A percentile compares a stretch with the other conserved stretches of the same genome.
Conservation (phyloP, 2,888 invertebrate genomes). For the Drosophila helvetica region DNA sequence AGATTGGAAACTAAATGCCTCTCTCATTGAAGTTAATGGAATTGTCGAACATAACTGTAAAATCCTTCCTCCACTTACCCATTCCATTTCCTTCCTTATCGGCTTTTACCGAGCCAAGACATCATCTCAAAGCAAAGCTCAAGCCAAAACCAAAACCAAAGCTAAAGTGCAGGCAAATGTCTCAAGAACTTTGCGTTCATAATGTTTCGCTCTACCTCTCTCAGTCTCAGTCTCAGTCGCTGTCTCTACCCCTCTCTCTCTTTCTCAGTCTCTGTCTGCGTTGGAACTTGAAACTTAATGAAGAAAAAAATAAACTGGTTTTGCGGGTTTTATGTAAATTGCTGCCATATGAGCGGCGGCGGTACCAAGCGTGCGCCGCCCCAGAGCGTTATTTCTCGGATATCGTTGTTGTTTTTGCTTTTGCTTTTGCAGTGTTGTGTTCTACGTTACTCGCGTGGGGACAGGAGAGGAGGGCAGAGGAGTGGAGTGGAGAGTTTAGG, state of each 20-base stretch:
- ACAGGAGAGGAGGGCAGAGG: background rate
- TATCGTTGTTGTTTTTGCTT: constrained; percentile 25
- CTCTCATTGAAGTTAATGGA: background rate
- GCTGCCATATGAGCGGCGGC: constrained; percentile 64
- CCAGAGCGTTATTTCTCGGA: constrained; percentile 57
- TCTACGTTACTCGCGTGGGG: constrained; percentile 15
- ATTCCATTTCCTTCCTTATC: background rate
- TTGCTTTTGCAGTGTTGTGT: constrained; percentile 40
- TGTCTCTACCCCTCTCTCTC: constrained; percentile 37
- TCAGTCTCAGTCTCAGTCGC: constrained; percentile 33
- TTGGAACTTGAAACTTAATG: constrained; percentile 51
- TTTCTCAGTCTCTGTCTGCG: constrained; percentile 42
- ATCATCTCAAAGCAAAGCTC: constrained; percentile 2
- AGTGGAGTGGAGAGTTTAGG: background rate
- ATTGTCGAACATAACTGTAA: background rate
- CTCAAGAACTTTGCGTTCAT: constrained; percentile 35
- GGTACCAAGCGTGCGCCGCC: constrained; percentile 51
- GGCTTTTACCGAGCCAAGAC: background rate
- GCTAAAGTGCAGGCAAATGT: constrained; percentile 41
- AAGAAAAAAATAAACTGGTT: constrained; percentile 72
- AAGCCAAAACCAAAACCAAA: too few relatives aligned
- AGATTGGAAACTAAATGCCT: background rate
- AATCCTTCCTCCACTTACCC: background rate
- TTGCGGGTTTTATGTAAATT: constrained; percentile 82
- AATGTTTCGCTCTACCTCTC: constrained; percentile 6